Evolutionary conservation across 1,140 invertebrate species (phyloP).

Genomic region (Drosophila elegans): DNA sequence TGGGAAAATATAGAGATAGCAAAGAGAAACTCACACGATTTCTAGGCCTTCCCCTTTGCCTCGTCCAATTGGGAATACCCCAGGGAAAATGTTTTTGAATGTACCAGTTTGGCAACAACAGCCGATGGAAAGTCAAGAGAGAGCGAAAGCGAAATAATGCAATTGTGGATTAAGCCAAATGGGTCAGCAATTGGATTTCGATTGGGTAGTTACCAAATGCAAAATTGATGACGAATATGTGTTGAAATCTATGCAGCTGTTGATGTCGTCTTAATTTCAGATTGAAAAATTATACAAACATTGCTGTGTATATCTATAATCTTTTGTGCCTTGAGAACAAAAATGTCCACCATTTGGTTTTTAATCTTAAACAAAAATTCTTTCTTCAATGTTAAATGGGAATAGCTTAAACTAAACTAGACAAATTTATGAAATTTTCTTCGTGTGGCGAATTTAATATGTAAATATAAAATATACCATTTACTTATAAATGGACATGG

Average conservation of each 20-base stretch:
- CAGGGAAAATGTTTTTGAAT: constrained; percentile 17
- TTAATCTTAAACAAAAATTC: too few species aligned
- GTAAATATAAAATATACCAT: too few species aligned
- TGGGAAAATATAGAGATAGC: constrained; percentile 14
- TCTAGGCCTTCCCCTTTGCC: neutral
- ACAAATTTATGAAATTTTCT: too few species aligned
- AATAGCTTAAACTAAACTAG: too few species aligned
- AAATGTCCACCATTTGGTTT: neutral
- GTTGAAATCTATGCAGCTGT: neutral
- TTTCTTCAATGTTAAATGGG: too few species aligned
- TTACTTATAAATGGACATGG: too few species aligned
- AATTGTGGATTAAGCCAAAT: constrained; percentile 51
- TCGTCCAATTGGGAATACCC: neutral
- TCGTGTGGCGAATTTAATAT: too few species aligned
- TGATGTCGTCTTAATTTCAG: neutral
- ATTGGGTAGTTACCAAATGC: constrained; percentile 32
- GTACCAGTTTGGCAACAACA: constrained; percentile 36
- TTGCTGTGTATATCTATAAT: too few species aligned
- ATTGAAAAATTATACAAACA: neutral
- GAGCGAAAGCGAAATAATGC: constrained; percentile 19
- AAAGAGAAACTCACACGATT: constrained; percentile 18
- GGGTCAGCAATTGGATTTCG: constrained; percentile 35
- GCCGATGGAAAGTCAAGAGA: constrained; percentile 12
- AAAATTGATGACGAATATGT: constrained; percentile 26
- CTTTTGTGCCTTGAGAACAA: too few species aligned